phyloP scores from a whole-genome alignment of 2,797 vertebrate species.

The Ibycter americanus region DNA sequence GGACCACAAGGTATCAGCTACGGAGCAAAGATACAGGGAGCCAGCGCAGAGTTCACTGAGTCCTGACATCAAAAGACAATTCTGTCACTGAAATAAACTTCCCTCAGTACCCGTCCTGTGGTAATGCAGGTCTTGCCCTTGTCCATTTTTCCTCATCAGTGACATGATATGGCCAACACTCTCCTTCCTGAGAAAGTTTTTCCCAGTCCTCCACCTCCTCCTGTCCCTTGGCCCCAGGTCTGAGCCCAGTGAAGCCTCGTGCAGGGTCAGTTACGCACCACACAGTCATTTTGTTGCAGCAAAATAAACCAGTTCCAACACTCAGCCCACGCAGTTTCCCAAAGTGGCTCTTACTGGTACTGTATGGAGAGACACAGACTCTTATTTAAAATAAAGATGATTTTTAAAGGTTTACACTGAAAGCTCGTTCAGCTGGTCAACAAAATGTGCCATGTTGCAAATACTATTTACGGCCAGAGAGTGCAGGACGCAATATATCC shows the following conservation, averaged over 20 bases:
- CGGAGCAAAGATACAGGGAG: neutral
- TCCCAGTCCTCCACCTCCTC: neutral
- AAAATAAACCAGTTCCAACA: neutral
- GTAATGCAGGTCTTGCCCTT: neutral
- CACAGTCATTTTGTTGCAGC: neutral
- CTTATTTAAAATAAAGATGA: neutral
- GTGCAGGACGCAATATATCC: neutral
- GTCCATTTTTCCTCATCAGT: neutral
- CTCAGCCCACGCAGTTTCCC: neutral
- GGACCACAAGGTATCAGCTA: neutral
- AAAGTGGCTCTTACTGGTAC: neutral
- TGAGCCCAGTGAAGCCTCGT: neutral
- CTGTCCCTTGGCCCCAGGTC: neutral
- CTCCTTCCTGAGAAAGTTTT: neutral
- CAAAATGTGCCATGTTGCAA: neutral
- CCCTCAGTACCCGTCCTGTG: fast-evolving
- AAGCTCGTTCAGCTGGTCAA: neutral
- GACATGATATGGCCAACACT: neutral
- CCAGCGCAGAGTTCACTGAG: neutral
- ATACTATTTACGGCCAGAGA: neutral
- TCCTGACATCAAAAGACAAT: neutral
- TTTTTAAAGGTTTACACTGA: neutral
- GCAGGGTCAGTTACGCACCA: neutral
- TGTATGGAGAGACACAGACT: neutral
- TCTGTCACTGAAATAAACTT: neutral